phyloP scores from a whole-genome alignment of 2,797 vertebrate species.

The Glossophaga mutica region DNA sequence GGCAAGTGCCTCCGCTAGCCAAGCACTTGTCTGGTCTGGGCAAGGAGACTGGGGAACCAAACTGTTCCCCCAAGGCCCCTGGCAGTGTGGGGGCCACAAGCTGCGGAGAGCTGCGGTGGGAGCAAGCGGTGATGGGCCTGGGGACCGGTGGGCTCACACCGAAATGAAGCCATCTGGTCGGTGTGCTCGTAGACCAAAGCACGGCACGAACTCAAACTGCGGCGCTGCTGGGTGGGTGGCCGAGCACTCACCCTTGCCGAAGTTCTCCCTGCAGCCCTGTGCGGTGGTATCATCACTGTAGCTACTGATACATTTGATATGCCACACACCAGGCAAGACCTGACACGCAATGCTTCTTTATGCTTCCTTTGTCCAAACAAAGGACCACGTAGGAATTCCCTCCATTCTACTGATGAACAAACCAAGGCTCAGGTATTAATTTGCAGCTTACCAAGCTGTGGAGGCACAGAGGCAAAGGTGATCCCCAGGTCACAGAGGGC shows the following conservation, averaged over 20 bases:
- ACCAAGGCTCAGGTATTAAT: background rate
- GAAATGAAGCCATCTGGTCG: background rate
- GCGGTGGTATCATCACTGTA: background rate
- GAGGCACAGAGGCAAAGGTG: background rate
- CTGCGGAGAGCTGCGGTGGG: background rate
- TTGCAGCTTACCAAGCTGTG: background rate
- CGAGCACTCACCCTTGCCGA: background rate
- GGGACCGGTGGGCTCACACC: background rate
- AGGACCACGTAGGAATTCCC: background rate
- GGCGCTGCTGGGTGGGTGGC: background rate
- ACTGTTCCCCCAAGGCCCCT: background rate
- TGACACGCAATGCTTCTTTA: background rate
- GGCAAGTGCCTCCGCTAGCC: background rate
- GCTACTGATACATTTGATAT: background rate
- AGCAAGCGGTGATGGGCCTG: background rate
- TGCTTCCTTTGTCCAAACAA: background rate
- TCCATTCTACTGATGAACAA: background rate
- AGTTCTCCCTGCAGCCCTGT: background rate
- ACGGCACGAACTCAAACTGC: background rate
- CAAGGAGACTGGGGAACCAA: background rate
- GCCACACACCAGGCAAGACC: background rate
- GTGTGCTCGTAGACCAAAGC: background rate
- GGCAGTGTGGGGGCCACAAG: background rate
- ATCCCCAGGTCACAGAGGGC: background rate
- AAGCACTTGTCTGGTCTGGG: background rate